These are phyloP conservation scores for Trypoxylus dichotomus DNA, from an alignment of 1,140 invertebrate genomes.

Conservation along the genomic window DNA sequence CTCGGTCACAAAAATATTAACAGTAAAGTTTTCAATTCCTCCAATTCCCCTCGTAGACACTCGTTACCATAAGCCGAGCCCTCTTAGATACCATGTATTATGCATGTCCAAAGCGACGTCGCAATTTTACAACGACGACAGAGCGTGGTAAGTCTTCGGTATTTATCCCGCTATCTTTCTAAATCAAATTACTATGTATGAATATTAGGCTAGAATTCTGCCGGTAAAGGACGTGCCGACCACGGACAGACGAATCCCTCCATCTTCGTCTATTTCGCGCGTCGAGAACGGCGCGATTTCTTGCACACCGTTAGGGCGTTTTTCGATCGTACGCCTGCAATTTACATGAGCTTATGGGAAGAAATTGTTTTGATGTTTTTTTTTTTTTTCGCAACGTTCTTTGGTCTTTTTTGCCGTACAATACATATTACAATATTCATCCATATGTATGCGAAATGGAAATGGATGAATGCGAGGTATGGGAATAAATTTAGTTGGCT, in stretches of 20 bases:
- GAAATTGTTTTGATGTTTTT: not conserved
- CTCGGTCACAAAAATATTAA: too few species aligned
- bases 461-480: not conserved
- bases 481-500: not conserved
- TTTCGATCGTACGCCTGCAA: not conserved
- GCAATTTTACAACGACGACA: not conserved
- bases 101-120: not conserved
- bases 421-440: not conserved
- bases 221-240: not conserved
- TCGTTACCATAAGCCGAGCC: too few species aligned
- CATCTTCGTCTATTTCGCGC: not conserved
- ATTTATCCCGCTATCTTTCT: not conserved
- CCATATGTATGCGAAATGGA: not conserved
- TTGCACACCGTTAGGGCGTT: not conserved
- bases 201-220: not conserved
- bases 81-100: too few species aligned
- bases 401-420: not conserved
- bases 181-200: conserved; percentile 1
- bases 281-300: not conserved
- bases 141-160: not conserved
- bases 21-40: too few species aligned
- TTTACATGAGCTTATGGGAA: not conserved
- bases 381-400: not conserved
- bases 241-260: not conserved
- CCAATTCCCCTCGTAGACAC: too few species aligned